Evolutionary conservation across 2,113 vertebrate species (phyloP).

Genomic region (Sminthopsis crassicaudata): DNA sequence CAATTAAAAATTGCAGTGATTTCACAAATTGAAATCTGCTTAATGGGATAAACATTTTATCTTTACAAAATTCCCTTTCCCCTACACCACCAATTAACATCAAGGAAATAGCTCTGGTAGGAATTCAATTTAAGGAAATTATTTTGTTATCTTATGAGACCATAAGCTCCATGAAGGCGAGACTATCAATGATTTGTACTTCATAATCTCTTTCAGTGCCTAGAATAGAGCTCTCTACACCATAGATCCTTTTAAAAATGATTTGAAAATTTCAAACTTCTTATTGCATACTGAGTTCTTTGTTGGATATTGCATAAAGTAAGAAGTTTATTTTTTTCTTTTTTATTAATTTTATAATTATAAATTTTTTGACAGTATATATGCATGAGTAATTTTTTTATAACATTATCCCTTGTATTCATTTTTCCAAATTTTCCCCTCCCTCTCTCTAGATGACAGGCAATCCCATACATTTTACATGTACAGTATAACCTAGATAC

Average conservation of each 20-base stretch:
- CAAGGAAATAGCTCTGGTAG: conserved; percentile 20
- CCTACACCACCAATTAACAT: conserved; percentile 29
- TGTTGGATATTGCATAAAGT: background rate
- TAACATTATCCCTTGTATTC: too few species aligned
- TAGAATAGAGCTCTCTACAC: background rate
- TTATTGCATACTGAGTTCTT: background rate
- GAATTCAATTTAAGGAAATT: background rate
- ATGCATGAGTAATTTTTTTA: too few species aligned
- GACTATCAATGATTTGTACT: background rate
- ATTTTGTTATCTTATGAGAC: background rate
- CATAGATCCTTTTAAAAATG: background rate
- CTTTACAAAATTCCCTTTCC: conserved; percentile 57
- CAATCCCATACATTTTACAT: too few species aligned
- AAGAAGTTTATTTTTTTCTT: background rate
- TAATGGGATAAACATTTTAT: conserved; percentile 56
- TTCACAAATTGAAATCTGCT: conserved; percentile 58
- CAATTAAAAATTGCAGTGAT: conserved; percentile 62
- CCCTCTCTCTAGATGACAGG: too few species aligned
- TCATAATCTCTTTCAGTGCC: background rate
- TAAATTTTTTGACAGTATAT: too few species aligned
- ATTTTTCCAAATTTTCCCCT: too few species aligned
- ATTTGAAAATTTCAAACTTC: background rate
- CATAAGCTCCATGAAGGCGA: background rate
- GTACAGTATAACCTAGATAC: too few species aligned
- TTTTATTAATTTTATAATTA: too few species aligned